Evolutionary conservation across 2,888 invertebrate species (phyloP), one percentile per base, ranked within the genome.

Genomic region (Nebria brevicollis): DNA sequence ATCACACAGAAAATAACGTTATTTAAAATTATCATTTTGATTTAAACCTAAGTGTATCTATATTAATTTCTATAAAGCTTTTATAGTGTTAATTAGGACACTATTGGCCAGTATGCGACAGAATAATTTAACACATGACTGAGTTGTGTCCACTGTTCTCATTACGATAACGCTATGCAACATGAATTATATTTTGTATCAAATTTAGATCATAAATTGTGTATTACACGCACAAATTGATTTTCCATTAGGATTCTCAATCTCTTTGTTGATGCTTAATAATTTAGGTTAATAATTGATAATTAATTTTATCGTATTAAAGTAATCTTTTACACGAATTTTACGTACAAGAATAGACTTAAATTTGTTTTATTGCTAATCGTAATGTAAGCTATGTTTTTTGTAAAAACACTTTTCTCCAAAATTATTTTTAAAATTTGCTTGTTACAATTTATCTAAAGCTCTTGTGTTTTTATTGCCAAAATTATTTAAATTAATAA

Each of bases 161-260:
- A 54, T 54, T 54, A 54, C 54, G 54, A 54, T 54, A 54, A 54
- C 2, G 54, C 54, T 54, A 54, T 54, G 7, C 13, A 54, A 54
- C 54, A 54, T 54, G 54, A 8, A 54, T 54, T 54, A 13, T 54
- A 54, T 13, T 66, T n/a, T 15, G 26, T 70, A 26, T 20, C 70
- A 70, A 11, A 70, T 70, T 70, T 70, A 70, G 70, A 70, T 70
- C 70, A 70, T 26, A 10, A 70, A 70, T 70, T 70, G 70, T 70
- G 10, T 70, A 54, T 54, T 54, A 54, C 7, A 13, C 54, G 13
- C 13, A 54, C 7, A 54, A 54, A 13, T 54, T 8, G 54, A 54
- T 54, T 1, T 54, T 54, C 54, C 13, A 54, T 54, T 11, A 11
- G 8, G 54, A 54, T 13, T 34, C 34, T 34, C 34, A 4, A 34